Evolutionary conservation across 2,113 vertebrate genomes (phyloP), one percentile per base, ranked within the genome.

Genomic region (Pyxicephalus adspersus): DNA sequence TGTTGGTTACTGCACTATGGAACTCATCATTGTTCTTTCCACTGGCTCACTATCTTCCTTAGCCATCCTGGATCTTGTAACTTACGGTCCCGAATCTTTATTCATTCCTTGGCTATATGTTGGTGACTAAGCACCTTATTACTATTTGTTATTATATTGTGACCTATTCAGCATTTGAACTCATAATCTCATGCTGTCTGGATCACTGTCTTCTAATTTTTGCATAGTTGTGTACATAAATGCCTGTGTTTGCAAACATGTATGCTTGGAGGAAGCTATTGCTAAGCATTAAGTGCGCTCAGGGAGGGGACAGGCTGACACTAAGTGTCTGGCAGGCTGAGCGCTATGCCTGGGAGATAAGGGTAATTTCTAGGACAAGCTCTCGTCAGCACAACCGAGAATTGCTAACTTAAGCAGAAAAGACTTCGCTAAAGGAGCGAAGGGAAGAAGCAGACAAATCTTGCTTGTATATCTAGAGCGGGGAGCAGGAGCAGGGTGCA

Each of bases 341-440:
- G 70, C 63, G 80, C 80, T 66, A 82, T 82, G 80, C 80, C 79
- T 75, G 61, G 80, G 80, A 82, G 80, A 82, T 82, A 82, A 82
- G 70, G 80, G 80, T 82, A 82, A 82, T 82, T 82, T 82, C 80
- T 82, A 82, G 80, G 80, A 82, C 80, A 82, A 82, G 80, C 80
- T 74, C 80, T 82, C 70, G 80, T 82, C 80, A 82, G 80, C 80
- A 82, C 80, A 82, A 82, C 70, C 26, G 80, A 82, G 80, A 82
- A 82, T 75, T 82, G 80, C 80, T 64, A 82, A 82, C 80, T 82
- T 82, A 82, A 82, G 80, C 80, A 82, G 80, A 82, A 82, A 82
- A 66, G 52, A 64, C 80, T 82, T 61, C 63, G 51, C 80, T 82
- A 82, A 57, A 82, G 61, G 80, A 81, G 79, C 58, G 71, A 75